Evolutionary conservation across 2,113 vertebrate species (phyloP), one percentile per base, ranked within the genome.

Genomic region (Catharus minimus): DNA sequence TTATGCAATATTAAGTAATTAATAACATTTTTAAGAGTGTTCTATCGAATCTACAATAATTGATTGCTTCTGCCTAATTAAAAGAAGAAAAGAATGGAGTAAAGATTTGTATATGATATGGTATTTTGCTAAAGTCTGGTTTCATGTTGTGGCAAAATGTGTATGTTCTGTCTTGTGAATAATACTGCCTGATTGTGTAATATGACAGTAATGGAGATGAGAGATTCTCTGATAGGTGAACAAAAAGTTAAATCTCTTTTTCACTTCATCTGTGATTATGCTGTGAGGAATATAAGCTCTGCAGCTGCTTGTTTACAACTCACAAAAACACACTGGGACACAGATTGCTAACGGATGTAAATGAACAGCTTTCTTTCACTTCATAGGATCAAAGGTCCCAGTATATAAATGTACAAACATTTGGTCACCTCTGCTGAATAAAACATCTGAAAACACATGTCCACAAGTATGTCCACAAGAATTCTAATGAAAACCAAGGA

Each of bases 21-120:
- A 84, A 75, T 9, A 43, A 21, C 22, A 86, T 50, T 82, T 81
- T 75, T 72, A 66, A 52, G 65, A 80, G 36, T 19, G 32, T 22
- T 66, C 10, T 57, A 20, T 22, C 8, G 1, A 19, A 49, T 43
- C 69, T 4, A 0, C 5, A 10, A 80, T 75, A 84, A 88, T n/a
- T 62, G 53, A 84, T 79, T 79, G 55, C 58, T 90, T 86, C 77
- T 92, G 58, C 10, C n/a, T 95, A 89, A 93, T 72, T 68, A 83
- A 90, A 88, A 82, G 79, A 86, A 92, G n/a, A 80, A 90, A 88
- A 78, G 16, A 88, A 61, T 20, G 33, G 36, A 49, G 23, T 41
- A 72, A 80, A 82, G 50, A 32, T 91, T 76, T 61, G 38, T 52
- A 56, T 60, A 56, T 13, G 18, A 90, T 58, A 61, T 0, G 7